Evolutionary conservation across 1,140 invertebrate species (phyloP).

Genomic region (Calephelis virginiensis): DNA sequence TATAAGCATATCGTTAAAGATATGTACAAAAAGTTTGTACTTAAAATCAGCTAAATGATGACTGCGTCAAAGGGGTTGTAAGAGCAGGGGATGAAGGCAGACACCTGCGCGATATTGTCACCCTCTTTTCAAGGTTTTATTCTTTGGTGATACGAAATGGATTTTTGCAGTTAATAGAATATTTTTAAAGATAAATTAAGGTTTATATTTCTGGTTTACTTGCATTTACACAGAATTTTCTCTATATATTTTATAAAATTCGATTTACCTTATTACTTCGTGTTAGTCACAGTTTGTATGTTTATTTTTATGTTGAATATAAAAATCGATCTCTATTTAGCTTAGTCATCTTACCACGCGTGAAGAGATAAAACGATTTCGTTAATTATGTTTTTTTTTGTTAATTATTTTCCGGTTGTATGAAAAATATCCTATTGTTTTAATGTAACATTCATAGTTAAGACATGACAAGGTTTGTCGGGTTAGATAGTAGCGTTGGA

Average conservation of each 20-base stretch:
- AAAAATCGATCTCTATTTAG: too few relatives aligned
- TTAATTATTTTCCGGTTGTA: too few relatives aligned
- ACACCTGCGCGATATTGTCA: slow-evolving; percentile 39
- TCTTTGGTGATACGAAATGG: slow-evolving; percentile 23
- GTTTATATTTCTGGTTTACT: slow-evolving; percentile 1
- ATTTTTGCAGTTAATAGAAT: slow-evolving; percentile 17
- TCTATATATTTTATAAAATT: background rate
- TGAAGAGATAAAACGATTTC: too few relatives aligned
- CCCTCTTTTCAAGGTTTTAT: slow-evolving; percentile 38
- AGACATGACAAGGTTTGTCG: too few relatives aligned
- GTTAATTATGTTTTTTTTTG: too few relatives aligned
- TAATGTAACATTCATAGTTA: too few relatives aligned
- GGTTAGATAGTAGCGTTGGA: too few relatives aligned
- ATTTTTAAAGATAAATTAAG: slow-evolving; percentile 17
- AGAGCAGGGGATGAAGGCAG: slow-evolving; percentile 33
- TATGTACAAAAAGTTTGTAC: slow-evolving; percentile 20
- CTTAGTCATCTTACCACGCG: too few relatives aligned
- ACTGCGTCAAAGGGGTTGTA: slow-evolving; percentile 33
- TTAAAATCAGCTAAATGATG: slow-evolving; percentile 37
- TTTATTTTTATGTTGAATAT: too few relatives aligned
- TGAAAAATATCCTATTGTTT: too few relatives aligned
- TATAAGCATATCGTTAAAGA: background rate
- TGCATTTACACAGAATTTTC: background rate
- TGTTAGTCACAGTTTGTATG: too few relatives aligned
- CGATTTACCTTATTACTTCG: too few relatives aligned